Conservation (phyloP, 2,797 vertebrate species). For the Dermochelys coriacea region DNA sequence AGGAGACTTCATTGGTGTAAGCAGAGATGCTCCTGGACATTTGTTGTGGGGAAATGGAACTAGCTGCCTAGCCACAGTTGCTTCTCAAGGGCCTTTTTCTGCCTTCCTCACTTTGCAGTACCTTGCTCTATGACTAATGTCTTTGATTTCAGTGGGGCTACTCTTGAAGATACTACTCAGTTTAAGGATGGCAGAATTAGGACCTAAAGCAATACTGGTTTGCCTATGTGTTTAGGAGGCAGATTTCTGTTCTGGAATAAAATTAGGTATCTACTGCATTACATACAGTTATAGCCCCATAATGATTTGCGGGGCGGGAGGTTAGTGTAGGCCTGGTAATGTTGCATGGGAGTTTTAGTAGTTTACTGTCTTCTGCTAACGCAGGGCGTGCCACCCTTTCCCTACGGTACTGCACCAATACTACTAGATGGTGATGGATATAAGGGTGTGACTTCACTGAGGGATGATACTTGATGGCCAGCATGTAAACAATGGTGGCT, state of each 20-base stretch:
- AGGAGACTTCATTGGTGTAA: background rate
- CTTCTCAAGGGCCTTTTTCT: background rate
- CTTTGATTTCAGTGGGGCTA: fast-evolving
- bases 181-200: background rate
- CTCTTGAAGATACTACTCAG: fast-evolving
- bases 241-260: background rate
- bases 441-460: no score
- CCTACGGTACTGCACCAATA: no score
- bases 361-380: no score
- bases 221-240: background rate
- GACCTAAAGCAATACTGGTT: background rate
- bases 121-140: background rate
- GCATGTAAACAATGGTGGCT: no score
- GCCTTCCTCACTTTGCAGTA: background rate
- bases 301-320: fast-evolving
- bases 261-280: fast-evolving
- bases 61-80: background rate
- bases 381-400: no score
- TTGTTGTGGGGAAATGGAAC: background rate
- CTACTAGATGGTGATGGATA: no score
- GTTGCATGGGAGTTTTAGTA: no score
- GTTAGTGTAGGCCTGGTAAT: no score
- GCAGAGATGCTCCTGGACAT: background rate
- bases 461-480: no score
- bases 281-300: fast-evolving